Evolutionary conservation across 2,113 vertebrate genomes (phyloP).

Genomic region (Pedetes capensis): DNA sequence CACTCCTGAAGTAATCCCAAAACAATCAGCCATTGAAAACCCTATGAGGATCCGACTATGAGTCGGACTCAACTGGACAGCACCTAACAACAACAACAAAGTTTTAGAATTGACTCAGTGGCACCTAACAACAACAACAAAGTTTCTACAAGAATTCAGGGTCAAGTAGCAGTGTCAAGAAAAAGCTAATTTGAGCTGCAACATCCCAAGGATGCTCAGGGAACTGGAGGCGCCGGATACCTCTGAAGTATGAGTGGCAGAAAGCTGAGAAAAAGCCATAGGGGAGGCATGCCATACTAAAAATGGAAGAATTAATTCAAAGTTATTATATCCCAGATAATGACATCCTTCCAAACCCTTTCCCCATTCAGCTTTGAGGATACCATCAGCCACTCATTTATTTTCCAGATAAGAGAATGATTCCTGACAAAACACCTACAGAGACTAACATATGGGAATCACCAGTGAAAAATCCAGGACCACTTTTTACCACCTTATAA

Average conservation of each 20-base stretch:
- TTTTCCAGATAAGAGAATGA: background rate
- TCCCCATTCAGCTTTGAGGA: background rate
- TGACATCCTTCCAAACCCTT: background rate
- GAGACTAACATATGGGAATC: background rate
- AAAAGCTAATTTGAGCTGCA: background rate
- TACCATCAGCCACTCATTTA: background rate
- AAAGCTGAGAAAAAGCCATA: background rate
- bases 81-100: no score
- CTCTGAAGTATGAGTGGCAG: background rate
- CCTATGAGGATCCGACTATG: no score
- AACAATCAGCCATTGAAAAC: no score
- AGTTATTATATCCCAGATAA: background rate
- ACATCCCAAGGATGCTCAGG: background rate
- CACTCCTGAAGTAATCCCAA: no score
- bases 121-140: no score
- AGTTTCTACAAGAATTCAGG: background rate
- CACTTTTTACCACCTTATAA: background rate
- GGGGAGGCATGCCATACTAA: background rate
- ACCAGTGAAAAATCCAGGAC: background rate
- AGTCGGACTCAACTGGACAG: no score
- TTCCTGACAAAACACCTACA: background rate
- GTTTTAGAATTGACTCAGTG: no score
- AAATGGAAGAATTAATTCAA: conserved; percentile 7
- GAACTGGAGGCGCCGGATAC: background rate
- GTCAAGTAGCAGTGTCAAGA: background rate